Evolutionary conservation across 2,888 invertebrate species (phyloP).

Genomic region (Scaptomyza parva): DNA sequence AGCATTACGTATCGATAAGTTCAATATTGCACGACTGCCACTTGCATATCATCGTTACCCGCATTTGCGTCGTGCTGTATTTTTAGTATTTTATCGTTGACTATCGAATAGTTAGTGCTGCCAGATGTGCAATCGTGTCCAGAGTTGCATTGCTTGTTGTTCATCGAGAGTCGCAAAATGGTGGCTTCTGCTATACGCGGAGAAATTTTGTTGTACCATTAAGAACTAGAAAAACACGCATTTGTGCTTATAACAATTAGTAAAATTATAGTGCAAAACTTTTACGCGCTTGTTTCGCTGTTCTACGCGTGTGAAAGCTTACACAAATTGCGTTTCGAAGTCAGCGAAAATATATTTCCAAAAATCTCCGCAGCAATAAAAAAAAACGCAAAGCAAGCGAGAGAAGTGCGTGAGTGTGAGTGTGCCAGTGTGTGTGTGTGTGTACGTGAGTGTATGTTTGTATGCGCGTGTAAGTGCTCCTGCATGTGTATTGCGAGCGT

Average conservation of each 20-base stretch:
- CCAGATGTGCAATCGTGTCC: slow-evolving; percentile 56
- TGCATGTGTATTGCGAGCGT: slow-evolving; percentile 51
- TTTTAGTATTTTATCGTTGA: slow-evolving; percentile 21
- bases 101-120: slow-evolving; percentile 35
- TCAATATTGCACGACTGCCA: background rate
- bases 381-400: slow-evolving; percentile 73
- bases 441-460: slow-evolving; percentile 41
- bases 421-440: slow-evolving; percentile 46
- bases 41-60: background rate
- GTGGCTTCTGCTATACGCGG: slow-evolving; percentile 81
- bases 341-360: slow-evolving; percentile 66
- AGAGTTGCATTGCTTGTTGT: slow-evolving; percentile 63
- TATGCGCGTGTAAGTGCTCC: slow-evolving; percentile 48
- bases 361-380: slow-evolving; percentile 58
- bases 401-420: slow-evolving; percentile 68
- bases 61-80: background rate
- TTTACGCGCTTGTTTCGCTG: slow-evolving; percentile 57
- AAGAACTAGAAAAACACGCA: slow-evolving; percentile 73
- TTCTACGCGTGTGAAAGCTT: slow-evolving; percentile 57
- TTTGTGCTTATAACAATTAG: slow-evolving; percentile 64
- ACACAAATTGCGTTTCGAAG: slow-evolving; percentile 45
- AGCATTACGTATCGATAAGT: slow-evolving; percentile 26
- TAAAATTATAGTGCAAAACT: slow-evolving; percentile 69
- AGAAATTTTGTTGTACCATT: slow-evolving; percentile 77
- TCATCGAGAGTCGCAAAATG: slow-evolving; percentile 78